A percentile compares a stretch with the other conserved stretches of the same genome.
These are phyloP conservation scores for Pogonophryne albipinna DNA, from an alignment of 2,797 vertebrate genomes.

Conservation along the genomic window DNA sequence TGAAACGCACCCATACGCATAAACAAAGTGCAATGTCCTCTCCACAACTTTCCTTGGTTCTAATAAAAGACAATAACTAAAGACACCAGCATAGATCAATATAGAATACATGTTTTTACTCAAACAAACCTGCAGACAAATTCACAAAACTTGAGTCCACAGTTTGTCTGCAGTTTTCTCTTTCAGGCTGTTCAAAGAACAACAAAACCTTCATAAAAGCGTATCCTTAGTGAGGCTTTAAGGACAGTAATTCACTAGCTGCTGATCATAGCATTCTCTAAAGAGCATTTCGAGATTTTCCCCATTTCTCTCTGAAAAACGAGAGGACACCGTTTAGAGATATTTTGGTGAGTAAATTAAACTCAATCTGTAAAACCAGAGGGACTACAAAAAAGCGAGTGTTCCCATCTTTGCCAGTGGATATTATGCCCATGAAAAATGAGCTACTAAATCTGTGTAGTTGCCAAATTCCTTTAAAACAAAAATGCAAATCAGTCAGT, in stretches of 20 bases:
- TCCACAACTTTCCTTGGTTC: background rate
- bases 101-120: background rate
- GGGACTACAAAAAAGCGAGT: background rate
- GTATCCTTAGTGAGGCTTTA: background rate
- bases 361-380: background rate
- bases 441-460: background rate
- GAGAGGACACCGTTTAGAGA: background rate
- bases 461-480: background rate
- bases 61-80: background rate
- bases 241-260: background rate
- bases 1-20: no score
- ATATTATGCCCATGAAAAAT: background rate
- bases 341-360: background rate
- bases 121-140: background rate
- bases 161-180: background rate
- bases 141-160: background rate
- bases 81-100: no score
- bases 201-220: background rate
- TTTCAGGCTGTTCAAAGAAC: background rate
- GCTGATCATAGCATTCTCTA: background rate
- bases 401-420: background rate
- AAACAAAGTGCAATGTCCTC: no score
- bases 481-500: conserved; percentile 10
- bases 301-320: background rate
- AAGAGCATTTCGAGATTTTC: background rate